Base-by-base conservation (phyloP, 1,140 invertebrate species). In the Drosophila simulans region DNA sequence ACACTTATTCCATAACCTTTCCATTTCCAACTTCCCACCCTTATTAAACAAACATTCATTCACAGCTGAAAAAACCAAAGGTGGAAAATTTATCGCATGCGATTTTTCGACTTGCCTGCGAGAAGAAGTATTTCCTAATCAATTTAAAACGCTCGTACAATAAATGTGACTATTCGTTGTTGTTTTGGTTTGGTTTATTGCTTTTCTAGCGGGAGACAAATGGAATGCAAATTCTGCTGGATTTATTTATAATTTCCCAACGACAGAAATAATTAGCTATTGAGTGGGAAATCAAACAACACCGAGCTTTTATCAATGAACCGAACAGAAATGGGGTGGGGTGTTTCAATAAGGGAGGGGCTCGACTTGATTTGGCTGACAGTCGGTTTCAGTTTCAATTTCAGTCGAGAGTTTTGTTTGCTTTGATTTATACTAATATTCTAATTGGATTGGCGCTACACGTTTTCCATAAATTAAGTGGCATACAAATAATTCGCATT, bases 401-500 rank as follows among this genome's bases (percentile, higher is more conserved):
- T 64, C 22, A 70, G 42, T 34, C 49, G 31, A 45, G 46, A 34
- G 49, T 25, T 40, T 17, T 35, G 25, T 53, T 34, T 27, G 27
- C 15, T 27, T 49, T 15, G 35, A 55, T 35, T 35, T 62, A 57
- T 56, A 52, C 35, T 31, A 35, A 62, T 88, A 85, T 86, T 88
- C 65, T 88, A 83, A 89, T 79, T 88, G 65, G 58, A 55, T 72
- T 71, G 80, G 60, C 80, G 80, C 81, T 75, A 77, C 81, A 80
- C 80, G 77, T 72, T 77, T 85, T 85, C 81, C 77, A 84, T 84
- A 80, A 84, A 80, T 85, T 84, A 77, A 73, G 60, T 63, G 52
- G 51, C 58, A 86, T 43, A 64, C 34, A 66, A 78, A 88, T 83
- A 88, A 55, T 83, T 84, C 52, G 60, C 60, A 64, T 56, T 65